Evolutionary conservation across 2,797 vertebrate species (phyloP).

Genomic region (Anguilla megastoma): DNA sequence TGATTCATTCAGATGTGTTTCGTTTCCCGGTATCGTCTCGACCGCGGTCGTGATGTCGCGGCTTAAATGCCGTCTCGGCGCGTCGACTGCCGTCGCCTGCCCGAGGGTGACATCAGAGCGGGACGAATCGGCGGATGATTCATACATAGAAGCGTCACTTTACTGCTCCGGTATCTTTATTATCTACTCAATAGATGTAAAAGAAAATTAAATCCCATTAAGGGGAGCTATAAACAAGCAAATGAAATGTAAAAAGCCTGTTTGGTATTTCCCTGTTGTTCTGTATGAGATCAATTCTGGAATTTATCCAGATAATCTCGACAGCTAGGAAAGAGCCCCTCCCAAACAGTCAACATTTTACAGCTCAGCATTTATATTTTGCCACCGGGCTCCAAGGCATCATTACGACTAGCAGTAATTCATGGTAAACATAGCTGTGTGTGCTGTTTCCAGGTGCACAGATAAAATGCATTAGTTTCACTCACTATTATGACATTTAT

Average conservation of each 20-base stretch:
- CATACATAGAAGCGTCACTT: neutral
- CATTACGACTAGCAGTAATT: neutral
- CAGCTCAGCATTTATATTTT: neutral
- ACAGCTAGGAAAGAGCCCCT: neutral
- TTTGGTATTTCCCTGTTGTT: neutral
- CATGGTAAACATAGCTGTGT: neutral
- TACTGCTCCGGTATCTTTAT: neutral
- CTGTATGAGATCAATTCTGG: neutral
- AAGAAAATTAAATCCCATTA: neutral
- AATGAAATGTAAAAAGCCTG: neutral
- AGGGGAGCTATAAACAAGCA: neutral
- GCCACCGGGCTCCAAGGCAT: neutral
- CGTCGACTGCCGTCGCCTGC: neutral
- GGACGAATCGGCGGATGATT: neutral
- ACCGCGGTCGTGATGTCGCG: neutral
- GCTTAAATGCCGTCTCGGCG: neutral
- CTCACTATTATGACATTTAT: neutral
- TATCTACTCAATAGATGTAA: neutral
- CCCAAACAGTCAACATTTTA: too few relatives aligned
- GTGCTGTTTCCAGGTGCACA: neutral
- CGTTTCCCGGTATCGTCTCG: neutral
- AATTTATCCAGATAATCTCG: neutral
- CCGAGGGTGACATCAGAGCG: neutral
- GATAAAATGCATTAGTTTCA: neutral
- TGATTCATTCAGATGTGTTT: neutral